Base-by-base conservation (phyloP, 1,140 invertebrate genomes). In the Reticulitermes speratus region DNA sequence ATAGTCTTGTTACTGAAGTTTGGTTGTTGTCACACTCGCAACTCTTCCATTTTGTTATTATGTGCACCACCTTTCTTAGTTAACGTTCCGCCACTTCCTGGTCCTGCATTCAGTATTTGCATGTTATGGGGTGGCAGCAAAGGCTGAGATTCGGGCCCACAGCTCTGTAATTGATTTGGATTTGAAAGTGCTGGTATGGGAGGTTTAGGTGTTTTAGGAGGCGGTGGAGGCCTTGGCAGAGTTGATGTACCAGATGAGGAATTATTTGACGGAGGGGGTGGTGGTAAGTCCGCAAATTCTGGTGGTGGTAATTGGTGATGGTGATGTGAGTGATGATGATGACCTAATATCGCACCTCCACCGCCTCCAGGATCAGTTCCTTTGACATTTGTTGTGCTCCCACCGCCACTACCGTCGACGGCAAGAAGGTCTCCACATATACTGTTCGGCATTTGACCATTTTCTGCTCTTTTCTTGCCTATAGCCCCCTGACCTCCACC, bases 401-500 rank as follows among this genome's bases (percentile, higher is more conserved):
- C 65, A 30, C 32, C 14, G 25, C 44, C 82, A 87, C 94, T 95
- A 9, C 93, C 93, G n/a, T 94, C 91, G 85, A 93, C 93, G 1
- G 93, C 94, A 89, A 95, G 95, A 48, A 96, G 89, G 88, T 96
- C 96, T 2, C 96, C 95, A 89, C 95, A 96, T 84, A 96, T 96
- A 87, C 95, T 96, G 88, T 96, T 96, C 2, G 96, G 95, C 94
- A 96, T 96, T 90, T 96, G 95, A 0, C 96, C 96, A 87, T 97
- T 97, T 89, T 96, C 95, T 83, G 95, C 95, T 1, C 95, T 92
- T 88, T 96, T 96, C 88, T 96, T 96, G 55, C 94, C 92, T 84
- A 89, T 89, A 3, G 25, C 32, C 87, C 32, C 88, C 87, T 44
- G 89, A 95, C 92, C 87, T 93, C 90, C 44, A 86, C n/a, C 55